These are phyloP conservation scores for Zaprionus obscuricornis DNA, from an alignment of 2,888 invertebrate genomes.

Conservation along the genomic window DNA sequence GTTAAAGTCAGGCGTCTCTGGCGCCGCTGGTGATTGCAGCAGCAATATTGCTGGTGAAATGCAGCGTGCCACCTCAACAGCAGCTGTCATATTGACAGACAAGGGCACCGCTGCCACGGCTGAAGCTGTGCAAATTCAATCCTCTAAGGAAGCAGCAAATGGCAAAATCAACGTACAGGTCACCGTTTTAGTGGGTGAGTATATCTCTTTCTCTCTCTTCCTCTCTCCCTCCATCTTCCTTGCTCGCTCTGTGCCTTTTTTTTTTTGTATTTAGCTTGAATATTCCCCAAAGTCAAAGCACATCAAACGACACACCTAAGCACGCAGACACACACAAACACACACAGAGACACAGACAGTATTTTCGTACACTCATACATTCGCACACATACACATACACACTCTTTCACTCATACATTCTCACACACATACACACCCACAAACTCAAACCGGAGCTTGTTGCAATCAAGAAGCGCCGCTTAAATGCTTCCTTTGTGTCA, in stretches of 20 bases:
- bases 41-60: constrained; percentile 44
- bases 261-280: no score
- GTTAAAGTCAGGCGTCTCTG: constrained; percentile 82
- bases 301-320: constrained; percentile 7
- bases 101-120: constrained; percentile 82
- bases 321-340: constrained; percentile 5
- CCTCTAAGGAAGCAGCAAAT: constrained; percentile 86
- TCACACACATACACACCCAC: constrained; percentile 2
- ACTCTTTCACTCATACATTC: neutral
- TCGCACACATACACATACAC: neutral
- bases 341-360: constrained; percentile 7
- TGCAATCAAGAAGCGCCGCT: constrained; percentile 55
- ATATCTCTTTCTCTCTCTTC: no score
- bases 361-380: neutral
- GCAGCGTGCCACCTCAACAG: constrained; percentile 82
- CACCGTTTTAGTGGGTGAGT: constrained; percentile 90
- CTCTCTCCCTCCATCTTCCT: no score
- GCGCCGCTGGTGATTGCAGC: constrained; percentile 32
- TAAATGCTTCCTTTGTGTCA: constrained; percentile 61
- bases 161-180: constrained; percentile 95
- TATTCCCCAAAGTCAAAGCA: neutral
- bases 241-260: no score
- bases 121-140: constrained; percentile 82
- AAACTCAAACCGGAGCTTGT: constrained; percentile 24
- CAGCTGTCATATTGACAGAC: constrained; percentile 85